Base-by-base conservation (phyloP, 2,113 vertebrate species). In the Notothenia coriiceps region DNA sequence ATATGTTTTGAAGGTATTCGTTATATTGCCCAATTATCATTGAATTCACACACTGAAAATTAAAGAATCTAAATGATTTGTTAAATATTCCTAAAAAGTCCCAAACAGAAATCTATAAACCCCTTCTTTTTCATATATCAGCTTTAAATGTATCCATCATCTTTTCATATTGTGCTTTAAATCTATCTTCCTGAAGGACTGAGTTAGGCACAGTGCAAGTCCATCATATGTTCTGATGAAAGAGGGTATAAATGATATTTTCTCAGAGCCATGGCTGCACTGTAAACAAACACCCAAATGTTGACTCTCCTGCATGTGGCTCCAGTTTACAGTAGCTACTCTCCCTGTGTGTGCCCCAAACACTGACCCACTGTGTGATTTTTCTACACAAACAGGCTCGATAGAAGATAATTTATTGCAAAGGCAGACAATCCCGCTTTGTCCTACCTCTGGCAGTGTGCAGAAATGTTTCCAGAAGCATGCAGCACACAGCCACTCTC, bases 381-480 rank as follows among this genome's bases (percentile, higher is more conserved):
- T 17, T 46, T 43, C 3, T 18, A 20, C 6, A 9, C 2, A 17
- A 52, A 13, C 44, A n/a, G 20, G 14, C 15, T 47, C 7, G 35
- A 40, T 40, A 40, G 5, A 40, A 7, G 50, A 11, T 20, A 14
- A 20, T 11, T 0, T 3, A 10, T 2, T n/a, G 7, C 10, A n/a
- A 4, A 18, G 18, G 46, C 14, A 6, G 2, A 40, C 35, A 40
- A 40, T 40, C 3, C 15, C 15, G 57, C 69, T 20, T 63, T 40
- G 60, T 70, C 89, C 75, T 84, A 96, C 94, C 94, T 91, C 64
- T 47, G 18, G 78, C 85, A 17, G 60, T 33, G 66, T 71, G 89
- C 55, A 87, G 74, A 4, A 91, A 54, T 25, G 88, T 83, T 72
- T 91, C 60, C 73, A 95, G 70, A 0, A 94, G 59, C 71, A 91